A percentile compares a stretch with the other conserved stretches of the same genome.
Conservation (phyloP, 1,140 invertebrate genomes). For the Drosophila arawakana region DNA sequence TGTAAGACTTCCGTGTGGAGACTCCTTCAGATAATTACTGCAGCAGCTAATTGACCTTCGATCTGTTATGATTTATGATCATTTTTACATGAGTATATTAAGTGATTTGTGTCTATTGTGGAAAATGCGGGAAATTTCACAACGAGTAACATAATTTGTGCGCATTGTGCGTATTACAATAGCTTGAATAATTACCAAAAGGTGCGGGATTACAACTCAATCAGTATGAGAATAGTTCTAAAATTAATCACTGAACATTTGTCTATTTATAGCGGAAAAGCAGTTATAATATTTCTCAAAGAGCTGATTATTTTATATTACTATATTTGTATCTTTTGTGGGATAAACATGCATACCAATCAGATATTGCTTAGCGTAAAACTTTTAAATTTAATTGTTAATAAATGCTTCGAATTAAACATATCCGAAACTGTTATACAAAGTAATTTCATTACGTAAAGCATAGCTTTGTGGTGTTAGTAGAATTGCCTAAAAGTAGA, state of each 20-base stretch:
- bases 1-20: constrained; percentile 48
- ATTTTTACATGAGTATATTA: constrained; percentile 17
- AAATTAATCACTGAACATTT: no score
- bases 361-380: no score
- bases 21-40: constrained; percentile 36
- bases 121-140: not conserved
- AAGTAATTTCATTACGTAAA: fast-evolving
- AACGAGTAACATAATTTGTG: not conserved
- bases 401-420: not conserved
- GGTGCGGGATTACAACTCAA: not conserved
- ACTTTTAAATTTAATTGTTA: no score
- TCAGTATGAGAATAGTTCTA: no score
- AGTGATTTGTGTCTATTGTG: constrained; percentile 2
- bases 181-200: not conserved
- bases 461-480: constrained; percentile 27
- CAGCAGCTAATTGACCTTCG: constrained; percentile 26
- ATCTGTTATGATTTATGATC: constrained; percentile 32
- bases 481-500: constrained; percentile 17
- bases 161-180: not conserved
- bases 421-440: constrained; percentile 52
- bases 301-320: no score
- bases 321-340: no score
- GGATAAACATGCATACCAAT: no score
- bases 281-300: no score
- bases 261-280: no score